Evolutionary conservation across 2,113 vertebrate species (phyloP).

Genomic region (Pterocles gutturalis): DNA sequence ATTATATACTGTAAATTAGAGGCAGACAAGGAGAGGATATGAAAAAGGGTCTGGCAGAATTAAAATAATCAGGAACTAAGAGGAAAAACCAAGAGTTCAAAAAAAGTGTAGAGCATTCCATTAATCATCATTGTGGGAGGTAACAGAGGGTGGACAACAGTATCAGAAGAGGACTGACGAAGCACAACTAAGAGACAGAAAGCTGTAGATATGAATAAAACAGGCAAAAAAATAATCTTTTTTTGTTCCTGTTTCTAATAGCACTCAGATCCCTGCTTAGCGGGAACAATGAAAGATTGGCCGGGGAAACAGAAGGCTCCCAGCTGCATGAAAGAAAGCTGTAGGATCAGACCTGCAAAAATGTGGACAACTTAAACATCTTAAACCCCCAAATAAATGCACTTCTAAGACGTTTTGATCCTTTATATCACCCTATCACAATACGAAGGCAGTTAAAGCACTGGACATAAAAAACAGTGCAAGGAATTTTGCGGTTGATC

Average conservation of each 20-base stretch:
- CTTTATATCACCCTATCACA: background rate
- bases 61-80: conserved; percentile 77
- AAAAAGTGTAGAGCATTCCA: conserved; percentile 57
- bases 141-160: conserved; percentile 62
- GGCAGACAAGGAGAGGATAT: conserved; percentile 61
- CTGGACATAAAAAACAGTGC: background rate
- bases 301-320: background rate
- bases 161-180: conserved; percentile 1
- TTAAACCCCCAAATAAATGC: background rate
- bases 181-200: conserved; percentile 28
- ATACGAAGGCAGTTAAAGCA: background rate
- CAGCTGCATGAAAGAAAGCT: background rate
- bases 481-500: background rate
- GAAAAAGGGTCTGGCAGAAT: conserved; percentile 69
- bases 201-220: conserved; percentile 59
- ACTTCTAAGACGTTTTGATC: background rate
- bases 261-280: background rate
- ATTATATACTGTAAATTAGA: conserved; percentile 69
- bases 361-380: background rate
- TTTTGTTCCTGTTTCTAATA: background rate
- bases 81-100: conserved; percentile 74
- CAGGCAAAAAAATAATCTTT: background rate
- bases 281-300: background rate
- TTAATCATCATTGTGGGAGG: conserved; percentile 70
- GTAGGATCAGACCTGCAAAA: background rate